Base-by-base conservation (phyloP, 2,888 invertebrate genomes). In the Nysson spinosus region DNA sequence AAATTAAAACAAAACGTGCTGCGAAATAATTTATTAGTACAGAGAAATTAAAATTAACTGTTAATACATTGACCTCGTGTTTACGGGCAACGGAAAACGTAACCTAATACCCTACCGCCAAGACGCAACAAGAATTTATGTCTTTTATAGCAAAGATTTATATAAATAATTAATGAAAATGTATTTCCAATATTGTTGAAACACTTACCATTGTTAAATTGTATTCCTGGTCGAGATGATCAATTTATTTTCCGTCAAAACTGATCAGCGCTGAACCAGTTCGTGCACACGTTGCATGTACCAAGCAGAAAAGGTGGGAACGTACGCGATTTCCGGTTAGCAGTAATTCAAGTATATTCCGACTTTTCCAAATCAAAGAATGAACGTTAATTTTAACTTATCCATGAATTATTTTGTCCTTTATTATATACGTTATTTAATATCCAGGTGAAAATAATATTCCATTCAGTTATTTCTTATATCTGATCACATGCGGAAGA, bases 251-350 rank as follows among this genome's bases (percentile, higher is more conserved):
- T 80, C 75, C 69, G 40, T 44, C 80, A 83, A 90, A 92, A 92
- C 91, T 92, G 94, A 93, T 90, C 94, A 95, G 95, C 95, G 95
- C 95, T 95, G 95, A 95, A 95, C 95, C 95, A 93, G 93, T 70
- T 12, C 24, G 58, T 20, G 46, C 55, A 66, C 58, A 67, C 72
- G 69, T 69, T 65, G 65, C 79, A 82, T 82, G 84, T 84, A 82
- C 69, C 30, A 32, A 62, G 39, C 32, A 58, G 42, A 69, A 74
- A 47, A 58, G 64, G 14, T 17, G 26, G 35, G 12, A 20, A 11
- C 4, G 12, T 12, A 16, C 30, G 19, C 9, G 12, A 51, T 47
- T 75, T 75, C 72, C 74, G 72, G 62, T 68, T 57, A 19, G n/a
- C 17, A 26, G 34, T 20, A 34, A 30, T 17, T 49, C n/a, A 22